Conservation (phyloP, 2,888 invertebrate genomes). For the Hipparchia semele region DNA sequence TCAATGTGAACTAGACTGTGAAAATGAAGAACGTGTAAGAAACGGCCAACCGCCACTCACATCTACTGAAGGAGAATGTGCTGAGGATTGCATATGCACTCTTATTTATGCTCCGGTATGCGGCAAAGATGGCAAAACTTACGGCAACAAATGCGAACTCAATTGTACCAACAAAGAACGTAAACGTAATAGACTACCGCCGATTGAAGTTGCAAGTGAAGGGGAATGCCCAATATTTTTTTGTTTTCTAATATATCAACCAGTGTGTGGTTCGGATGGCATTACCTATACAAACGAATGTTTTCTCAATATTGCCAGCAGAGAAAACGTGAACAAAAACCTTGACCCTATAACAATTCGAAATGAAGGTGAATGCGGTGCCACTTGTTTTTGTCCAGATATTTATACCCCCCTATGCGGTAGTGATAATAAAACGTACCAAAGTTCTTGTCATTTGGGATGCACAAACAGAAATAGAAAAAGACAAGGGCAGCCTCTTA, state of each 20-base stretch:
- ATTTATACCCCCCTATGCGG: conserved; percentile 29
- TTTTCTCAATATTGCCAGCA: conserved; percentile 22
- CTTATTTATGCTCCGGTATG: not conserved
- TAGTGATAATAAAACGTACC: not conserved
- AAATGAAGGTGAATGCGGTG: conserved; percentile 43
- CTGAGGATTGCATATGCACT: not conserved
- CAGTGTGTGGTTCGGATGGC: conserved; percentile 35
- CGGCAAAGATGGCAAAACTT: not conserved
- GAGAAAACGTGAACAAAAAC: not conserved
- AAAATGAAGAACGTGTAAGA: not conserved
- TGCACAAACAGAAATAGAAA: not conserved
- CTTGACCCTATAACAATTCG: conserved; percentile 23
- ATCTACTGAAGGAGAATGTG: conserved; percentile 1
- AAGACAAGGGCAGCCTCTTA: not conserved
- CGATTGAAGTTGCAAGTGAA: not conserved
- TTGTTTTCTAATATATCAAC: conserved; percentile 17
- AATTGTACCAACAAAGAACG: not conserved
- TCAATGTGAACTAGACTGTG: not conserved
- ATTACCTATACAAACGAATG: conserved; percentile 22
- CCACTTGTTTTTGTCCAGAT: conserved; percentile 32
- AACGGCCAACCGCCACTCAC: not conserved
- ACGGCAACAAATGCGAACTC: not conserved
- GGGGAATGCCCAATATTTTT: not conserved
- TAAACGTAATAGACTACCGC: not conserved
- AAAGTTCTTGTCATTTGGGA: not conserved